Base-by-base conservation (phyloP, 2,113 vertebrate species). In the Phalacrocorax pelagicus region DNA sequence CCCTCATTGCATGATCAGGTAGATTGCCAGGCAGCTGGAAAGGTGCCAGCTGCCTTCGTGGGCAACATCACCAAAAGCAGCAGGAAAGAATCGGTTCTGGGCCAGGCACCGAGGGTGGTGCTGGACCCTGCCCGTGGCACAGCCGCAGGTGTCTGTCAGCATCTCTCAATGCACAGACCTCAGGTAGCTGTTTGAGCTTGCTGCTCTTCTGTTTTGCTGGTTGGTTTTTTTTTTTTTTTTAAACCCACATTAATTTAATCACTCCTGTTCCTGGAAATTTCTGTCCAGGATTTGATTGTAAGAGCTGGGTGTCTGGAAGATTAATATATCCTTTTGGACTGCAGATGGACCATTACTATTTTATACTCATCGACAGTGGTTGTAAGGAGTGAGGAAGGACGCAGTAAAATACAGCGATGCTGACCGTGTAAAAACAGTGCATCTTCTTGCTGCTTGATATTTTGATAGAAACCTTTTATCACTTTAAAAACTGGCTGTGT, bases 401-500 rank as follows among this genome's bases (percentile, higher is more conserved):
- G 79, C 93, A 86, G 90, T 94, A 97, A 96, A 97, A 96, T 86
- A 86, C 46, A 75, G 58, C 26, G n/a, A n/a, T 95, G 97, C 92
- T 97, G 92, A 94, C 83, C 55, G 82, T 75, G 84, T 95, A 82
- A 72, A 95, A 92, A 75, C 32, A 97, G 84, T 82, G 81, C 74
- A 91, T 94, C 90, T 82, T 97, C 92, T 90, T 51, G 90, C 80
- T 94, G 17, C 91, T 95, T 90, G 70, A 54, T 92, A 83, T 95
- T 98, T 96, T 90, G 95, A 97, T 67, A 94, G 93, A 95, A 96
- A 67, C 81, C 80, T 96, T 93, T 97, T 97, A 95, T 95, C 67
- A 72, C 93, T 96, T 96, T 93, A 96, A 94, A 97, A 96, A 84
- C 83, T 92, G 90, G 71, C 77, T 81, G 82, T n/a, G 59, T 94